A percentile compares a stretch with the other conserved stretches of the same genome.
These are phyloP conservation scores for Coregonus sp. DNA, from an alignment of 2,797 vertebrate genomes.

Conservation along the genomic window DNA sequence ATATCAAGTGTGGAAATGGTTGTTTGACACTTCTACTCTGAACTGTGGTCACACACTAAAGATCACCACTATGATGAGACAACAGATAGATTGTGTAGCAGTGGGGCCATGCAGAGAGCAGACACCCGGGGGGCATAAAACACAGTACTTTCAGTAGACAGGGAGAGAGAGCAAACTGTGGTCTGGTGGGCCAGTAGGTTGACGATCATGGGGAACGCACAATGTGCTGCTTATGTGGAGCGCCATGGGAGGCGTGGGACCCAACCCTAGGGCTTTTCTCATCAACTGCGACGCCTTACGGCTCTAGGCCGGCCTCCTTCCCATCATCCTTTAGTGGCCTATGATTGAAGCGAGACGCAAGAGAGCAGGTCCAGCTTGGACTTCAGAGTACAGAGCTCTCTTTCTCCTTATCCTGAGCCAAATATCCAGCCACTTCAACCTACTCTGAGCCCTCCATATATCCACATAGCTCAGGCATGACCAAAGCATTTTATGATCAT, in stretches of 20 bases:
- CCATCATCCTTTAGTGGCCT: constrained; percentile 2
- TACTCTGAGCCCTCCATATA: not conserved
- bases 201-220: constrained; percentile 36
- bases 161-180: constrained; percentile 21
- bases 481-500: not conserved
- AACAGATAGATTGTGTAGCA: constrained; percentile 14
- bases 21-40: not conserved
- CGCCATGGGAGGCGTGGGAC: constrained; percentile 47
- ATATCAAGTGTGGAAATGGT: not conserved
- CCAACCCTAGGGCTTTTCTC: constrained; percentile 63
- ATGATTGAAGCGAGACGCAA: not conserved
- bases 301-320: constrained; percentile 14
- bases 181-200: constrained; percentile 40
- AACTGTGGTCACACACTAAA: not conserved
- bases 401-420: not conserved
- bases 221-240: constrained; percentile 57
- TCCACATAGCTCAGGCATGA: not conserved
- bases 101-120: not conserved
- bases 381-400: not conserved
- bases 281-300: constrained; percentile 25
- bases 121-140: constrained; percentile 24
- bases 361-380: not conserved
- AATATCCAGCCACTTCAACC: not conserved
- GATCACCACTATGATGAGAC: constrained; percentile 1
- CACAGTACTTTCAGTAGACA: constrained; percentile 38